Base-by-base conservation (phyloP, 2,113 vertebrate species). In the Corythoichthys haematopterus region DNA sequence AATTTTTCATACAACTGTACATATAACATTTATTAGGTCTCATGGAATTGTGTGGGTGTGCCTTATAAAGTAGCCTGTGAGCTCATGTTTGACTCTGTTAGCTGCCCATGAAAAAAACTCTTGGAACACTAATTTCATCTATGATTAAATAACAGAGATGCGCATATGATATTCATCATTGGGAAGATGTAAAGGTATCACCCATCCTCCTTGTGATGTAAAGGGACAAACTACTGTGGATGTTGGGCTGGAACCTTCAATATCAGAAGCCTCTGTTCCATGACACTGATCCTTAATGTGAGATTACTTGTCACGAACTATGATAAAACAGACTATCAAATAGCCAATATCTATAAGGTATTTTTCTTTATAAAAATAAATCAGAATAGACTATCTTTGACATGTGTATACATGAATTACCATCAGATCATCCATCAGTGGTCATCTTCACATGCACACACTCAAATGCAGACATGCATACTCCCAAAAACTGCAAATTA, bases 331-430 rank as follows among this genome's bases (percentile, higher is more conserved):
- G 71, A 86, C 78, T 77, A 80, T 57, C 75, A 75, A 76, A 80
- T 69, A 65, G 81, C 74, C 78, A 60, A 66, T 85, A 68, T 85
- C 76, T 84, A 84, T 68, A 75, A 64, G 72, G 71, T 84, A 72
- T 70, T 87, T 76, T 84, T 74, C 83, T 84, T 86, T 91, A 91
- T 80, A 91, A 92, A 91, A 92, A 92, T 90, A 91, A 90, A 88
- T 88, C 64, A 80, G 74, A 73, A 79, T 71, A 77, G 79, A 88
- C 84, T 84, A 80, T 89, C 84, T 83, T 71, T 80, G 81, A 40
- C 83, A 72, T 74, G 76, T 85, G 70, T 77, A 58, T 77, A 85
- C 68, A 83, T 76, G 70, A 84, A 74, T 83, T 68, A 67, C 28
- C 74, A 64, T 76, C 69, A 72, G 40, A 62, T 79, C 75, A 77